A percentile compares a stretch with the other conserved stretches of the same genome.
phyloP scores from a whole-genome alignment of 1,140 invertebrate species.

The Cecropterus lyciades region DNA sequence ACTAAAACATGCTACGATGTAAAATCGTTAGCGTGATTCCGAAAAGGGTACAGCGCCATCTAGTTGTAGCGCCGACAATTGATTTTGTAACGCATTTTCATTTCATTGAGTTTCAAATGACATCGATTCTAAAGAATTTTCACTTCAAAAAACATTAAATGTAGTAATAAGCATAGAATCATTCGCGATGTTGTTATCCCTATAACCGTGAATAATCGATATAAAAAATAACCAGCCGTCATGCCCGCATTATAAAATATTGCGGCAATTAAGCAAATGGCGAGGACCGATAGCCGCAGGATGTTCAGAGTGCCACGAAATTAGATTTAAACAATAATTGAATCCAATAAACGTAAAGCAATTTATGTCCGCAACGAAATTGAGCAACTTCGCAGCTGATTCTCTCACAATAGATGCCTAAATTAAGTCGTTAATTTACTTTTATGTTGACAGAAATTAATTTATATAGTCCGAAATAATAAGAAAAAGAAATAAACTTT shows the following conservation, averaged over 20 bases:
- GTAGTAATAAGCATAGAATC: too few relatives aligned
- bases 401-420: background rate
- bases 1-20: too few relatives aligned
- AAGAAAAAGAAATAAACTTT: too few relatives aligned
- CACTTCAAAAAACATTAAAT: too few relatives aligned
- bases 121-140: too few relatives aligned
- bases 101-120: too few relatives aligned
- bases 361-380: conserved; percentile 28
- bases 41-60: too few relatives aligned
- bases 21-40: too few relatives aligned
- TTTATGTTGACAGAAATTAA: too few relatives aligned
- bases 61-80: too few relatives aligned
- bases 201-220: conserved; percentile 4
- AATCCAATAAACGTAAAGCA: conserved; percentile 17
- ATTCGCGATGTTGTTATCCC: background rate
- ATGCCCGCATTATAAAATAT: conserved; percentile 18
- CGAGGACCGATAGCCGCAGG: background rate
- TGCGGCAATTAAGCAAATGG: conserved; percentile 16
- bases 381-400: conserved; percentile 26
- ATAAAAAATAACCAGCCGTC: conserved; percentile 12
- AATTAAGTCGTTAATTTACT: background rate
- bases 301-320: conserved; percentile 15
- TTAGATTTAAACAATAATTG: conserved; percentile 20
- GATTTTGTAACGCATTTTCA: too few relatives aligned
- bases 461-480: background rate